Evolutionary conservation across 2,797 vertebrate species (phyloP), one percentile per base, ranked within the genome.

Genomic region (Gymnothorax javanicus): DNA sequence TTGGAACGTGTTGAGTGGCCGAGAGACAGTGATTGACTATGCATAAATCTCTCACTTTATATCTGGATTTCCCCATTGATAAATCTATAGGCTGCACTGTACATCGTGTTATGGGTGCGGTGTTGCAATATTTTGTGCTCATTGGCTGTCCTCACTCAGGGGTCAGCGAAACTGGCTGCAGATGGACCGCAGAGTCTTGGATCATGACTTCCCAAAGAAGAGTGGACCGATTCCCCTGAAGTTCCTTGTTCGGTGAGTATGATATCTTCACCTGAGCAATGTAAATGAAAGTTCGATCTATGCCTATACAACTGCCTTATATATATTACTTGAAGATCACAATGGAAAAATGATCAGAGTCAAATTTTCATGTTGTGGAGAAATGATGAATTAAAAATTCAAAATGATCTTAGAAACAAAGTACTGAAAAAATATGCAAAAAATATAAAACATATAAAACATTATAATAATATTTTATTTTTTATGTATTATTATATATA

Each of bases 131-230:
- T 62, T 11, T 60, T 33, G 13, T 86, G 58, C 62, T 4, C 90
- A 91, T 89, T 86, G 86, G 91, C 86, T 43, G 67, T 73, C 73
- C 23, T 77, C 84, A 87, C 90, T 17, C 90, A 99, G 99, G 87
- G 98, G 97, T 91, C 98, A 99, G 92, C 97, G 93, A 23, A 97
- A 97, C 90, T 99, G 99, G 99, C 96, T 99, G 86, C 98, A 99
- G 91, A 94, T 99, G 92, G 98, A 99, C 92, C 98, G 98, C 92
- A 95, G 97, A 92, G 99, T 99, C 90, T 96, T 99, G 83, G 99
- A 99, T 88, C 98, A 99, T 89, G 96, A 98, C 92, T 96, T 99
- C 89, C 97, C 97, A 84, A 99, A 97, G 95, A 97, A 97, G 89
- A 94, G 96, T 0, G 97, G 96, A 27, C 95, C 97, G 0, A 93